These are phyloP conservation scores for Indicator indicator DNA, from an alignment of 2,113 vertebrate species.

Conservation along the genomic window DNA sequence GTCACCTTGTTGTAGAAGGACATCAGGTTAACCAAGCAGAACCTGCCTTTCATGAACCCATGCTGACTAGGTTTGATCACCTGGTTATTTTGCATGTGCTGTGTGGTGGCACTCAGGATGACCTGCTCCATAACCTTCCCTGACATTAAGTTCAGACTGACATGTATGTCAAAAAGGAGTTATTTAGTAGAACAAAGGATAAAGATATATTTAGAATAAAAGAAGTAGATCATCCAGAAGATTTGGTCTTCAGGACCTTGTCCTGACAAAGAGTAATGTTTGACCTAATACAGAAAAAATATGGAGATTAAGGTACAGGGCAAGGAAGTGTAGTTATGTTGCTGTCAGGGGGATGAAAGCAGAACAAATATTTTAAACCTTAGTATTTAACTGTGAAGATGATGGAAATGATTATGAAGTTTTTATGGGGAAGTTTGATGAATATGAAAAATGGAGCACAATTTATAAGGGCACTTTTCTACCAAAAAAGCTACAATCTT, in stretches of 20 bases:
- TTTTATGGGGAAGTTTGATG: not conserved
- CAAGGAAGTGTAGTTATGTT: not conserved
- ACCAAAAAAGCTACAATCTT: not conserved
- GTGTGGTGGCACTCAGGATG: no score
- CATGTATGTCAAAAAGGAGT: not conserved
- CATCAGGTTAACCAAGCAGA: no score
- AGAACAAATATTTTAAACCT: not conserved
- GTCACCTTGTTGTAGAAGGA: no score
- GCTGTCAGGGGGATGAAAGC: not conserved
- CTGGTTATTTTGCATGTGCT: no score
- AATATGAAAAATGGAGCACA: not conserved
- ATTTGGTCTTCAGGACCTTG: not conserved
- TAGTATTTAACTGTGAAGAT: not conserved
- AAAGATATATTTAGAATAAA: not conserved
- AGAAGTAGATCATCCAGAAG: not conserved
- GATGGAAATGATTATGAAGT: constrained; percentile 3
- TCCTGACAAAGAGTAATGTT: not conserved
- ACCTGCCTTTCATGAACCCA: no score
- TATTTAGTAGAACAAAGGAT: not conserved
- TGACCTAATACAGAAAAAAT: not conserved
- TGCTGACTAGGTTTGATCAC: no score
- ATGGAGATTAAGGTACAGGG: not conserved
- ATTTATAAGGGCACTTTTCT: not conserved
- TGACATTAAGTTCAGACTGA: no score
- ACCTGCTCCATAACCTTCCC: no score